phyloP scores from a whole-genome alignment of 2,888 invertebrate genomes.

The Parthenolecanium corni region DNA sequence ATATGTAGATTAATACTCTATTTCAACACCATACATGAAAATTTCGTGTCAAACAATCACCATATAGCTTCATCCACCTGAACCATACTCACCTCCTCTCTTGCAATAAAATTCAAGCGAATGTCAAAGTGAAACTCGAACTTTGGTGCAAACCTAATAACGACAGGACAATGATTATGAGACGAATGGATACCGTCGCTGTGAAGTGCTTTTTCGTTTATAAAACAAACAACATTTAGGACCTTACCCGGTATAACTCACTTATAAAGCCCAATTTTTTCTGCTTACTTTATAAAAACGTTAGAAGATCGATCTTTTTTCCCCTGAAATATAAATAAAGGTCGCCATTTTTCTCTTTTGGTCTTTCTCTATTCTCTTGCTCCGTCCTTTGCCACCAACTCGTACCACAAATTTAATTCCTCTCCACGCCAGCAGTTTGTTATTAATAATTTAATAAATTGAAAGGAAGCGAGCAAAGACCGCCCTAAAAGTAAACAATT shows the following conservation, averaged over 20 bases:
- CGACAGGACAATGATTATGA: not conserved
- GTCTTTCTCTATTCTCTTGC: too few relatives aligned
- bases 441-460: conserved; percentile 27
- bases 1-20: too few relatives aligned
- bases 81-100: too few relatives aligned
- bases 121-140: too few relatives aligned
- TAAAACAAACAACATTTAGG: conserved; percentile 20
- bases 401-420: conserved; percentile 16
- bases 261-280: conserved; percentile 5
- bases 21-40: too few relatives aligned
- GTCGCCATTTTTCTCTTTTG: conserved; percentile 12
- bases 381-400: too few relatives aligned
- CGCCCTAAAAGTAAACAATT: conserved; percentile 24
- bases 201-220: conserved; percentile 20
- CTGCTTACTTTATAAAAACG: conserved; percentile 23
- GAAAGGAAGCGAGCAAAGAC: conserved; percentile 14
- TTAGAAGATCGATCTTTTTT: conserved; percentile 11
- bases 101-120: too few relatives aligned
- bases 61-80: too few relatives aligned
- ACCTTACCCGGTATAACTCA: conserved; percentile 15
- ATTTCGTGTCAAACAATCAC: too few relatives aligned
- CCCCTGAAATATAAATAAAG: conserved; percentile 17
- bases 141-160: too few relatives aligned
- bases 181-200: conserved; percentile 14
- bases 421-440: conserved; percentile 3